Evolutionary conservation across 2,888 invertebrate species (phyloP).

Genomic region (Neoascia interrupta): DNA sequence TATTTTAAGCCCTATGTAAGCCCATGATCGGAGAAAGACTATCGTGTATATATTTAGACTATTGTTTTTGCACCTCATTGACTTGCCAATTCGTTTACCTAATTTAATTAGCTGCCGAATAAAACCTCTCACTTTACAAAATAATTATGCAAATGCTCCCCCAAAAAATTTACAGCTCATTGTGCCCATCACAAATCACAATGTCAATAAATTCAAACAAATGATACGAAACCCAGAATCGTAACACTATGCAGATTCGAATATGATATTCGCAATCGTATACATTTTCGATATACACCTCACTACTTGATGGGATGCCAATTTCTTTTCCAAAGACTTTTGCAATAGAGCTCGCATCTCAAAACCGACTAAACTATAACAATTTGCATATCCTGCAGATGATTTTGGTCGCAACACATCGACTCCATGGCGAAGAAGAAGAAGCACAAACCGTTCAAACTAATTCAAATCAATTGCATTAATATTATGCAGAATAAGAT

Average conservation of each 20-base stretch:
- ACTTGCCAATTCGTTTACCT: constrained; percentile 20
- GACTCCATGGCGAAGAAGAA: neutral
- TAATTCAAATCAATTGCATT: constrained; percentile 50
- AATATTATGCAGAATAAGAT: constrained; percentile 47
- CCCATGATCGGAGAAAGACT: no score
- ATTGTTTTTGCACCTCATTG: no score
- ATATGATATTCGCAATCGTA: constrained; percentile 1
- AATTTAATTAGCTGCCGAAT: constrained; percentile 10
- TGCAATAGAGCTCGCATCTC: neutral
- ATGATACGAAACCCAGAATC: constrained; percentile 29
- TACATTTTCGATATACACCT: no score
- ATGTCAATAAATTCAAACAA: no score
- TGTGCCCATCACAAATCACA: neutral
- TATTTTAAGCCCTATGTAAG: no score
- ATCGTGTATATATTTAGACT: no score
- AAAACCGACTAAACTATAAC: no score
- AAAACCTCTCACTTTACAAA: constrained; percentile 41
- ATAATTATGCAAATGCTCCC: constrained; percentile 17
- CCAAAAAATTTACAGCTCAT: constrained; percentile 6
- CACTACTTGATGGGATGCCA: neutral
- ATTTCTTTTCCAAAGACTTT: constrained; percentile 1
- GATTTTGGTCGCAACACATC: neutral
- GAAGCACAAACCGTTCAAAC: constrained; percentile 6
- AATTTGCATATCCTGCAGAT: neutral
- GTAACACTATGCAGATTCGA: constrained; percentile 34